Base-by-base conservation (phyloP, 2,888 invertebrate species). In the Drosophila conformis region DNA sequence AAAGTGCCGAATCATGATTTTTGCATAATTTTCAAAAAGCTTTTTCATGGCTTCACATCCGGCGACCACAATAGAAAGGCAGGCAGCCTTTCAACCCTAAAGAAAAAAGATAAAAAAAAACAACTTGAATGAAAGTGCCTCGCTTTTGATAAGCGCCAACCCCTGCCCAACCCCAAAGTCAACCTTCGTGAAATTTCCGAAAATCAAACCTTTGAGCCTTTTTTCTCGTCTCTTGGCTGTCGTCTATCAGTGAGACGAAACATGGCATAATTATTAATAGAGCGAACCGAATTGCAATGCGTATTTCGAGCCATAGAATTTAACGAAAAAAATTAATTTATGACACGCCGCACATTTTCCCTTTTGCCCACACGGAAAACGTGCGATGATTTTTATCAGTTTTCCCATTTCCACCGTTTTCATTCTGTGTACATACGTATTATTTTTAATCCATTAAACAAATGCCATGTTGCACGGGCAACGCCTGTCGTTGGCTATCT, bases 361-460 rank as follows among this genome's bases (percentile, higher is more conserved):
- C 79, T 73, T 81, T 73, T 69, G 46, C 54, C 69, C 70, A 73
- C 70, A 71, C 48, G 29, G 52, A 60, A 68, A 76, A 76, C 80
- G 76, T 82, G 78, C 67, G 56, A 73, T 63, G 82, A 87, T 87
- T 88, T 78, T 76, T 73, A 73, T 76, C 76, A 76, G 56, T 53
- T 38, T 69, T 42, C 57, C 42, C 25, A 38, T 54, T n/a, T 27
- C 31, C 35, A 56, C 25, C 46, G 36, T 62, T 66, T 49, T 38
- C 40, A 33, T 59, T 76, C 64, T 59, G n/a, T 56, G 58, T 70
- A 57, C 71, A 68, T 78, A 82, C 70, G 69, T 78, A 88, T 87
- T 90, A 80, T 88, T 88, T 90, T 86, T 90, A 90, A 87, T 87
- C 90, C 86, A 90, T 87, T 90, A 89, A 87, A 87, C 90, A 86